Evolutionary conservation across 2,888 invertebrate species (phyloP).

Genomic region (Teleogryllus oceanicus): DNA sequence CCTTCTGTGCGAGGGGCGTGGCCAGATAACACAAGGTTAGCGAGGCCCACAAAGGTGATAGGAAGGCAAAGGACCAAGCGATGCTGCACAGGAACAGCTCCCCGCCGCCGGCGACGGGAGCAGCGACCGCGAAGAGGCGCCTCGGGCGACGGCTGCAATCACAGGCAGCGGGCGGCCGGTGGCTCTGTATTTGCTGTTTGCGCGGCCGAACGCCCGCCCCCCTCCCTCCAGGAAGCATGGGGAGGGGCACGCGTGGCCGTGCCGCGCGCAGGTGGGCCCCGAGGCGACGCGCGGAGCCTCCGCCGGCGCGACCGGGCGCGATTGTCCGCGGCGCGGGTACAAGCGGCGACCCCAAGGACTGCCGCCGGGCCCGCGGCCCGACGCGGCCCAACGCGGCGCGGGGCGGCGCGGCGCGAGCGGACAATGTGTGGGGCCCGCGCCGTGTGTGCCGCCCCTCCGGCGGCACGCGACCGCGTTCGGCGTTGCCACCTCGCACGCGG

Average conservation of each 20-base stretch:
- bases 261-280: not conserved
- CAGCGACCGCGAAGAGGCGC: too few relatives aligned
- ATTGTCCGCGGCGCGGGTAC: not conserved
- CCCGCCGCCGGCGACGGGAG: too few relatives aligned
- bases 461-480: conserved; percentile 6
- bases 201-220: not conserved
- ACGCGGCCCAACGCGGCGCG: not conserved
- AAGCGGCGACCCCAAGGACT: not conserved
- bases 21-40: too few relatives aligned
- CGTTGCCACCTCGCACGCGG: not conserved
- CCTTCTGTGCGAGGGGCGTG: too few relatives aligned
- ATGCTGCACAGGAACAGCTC: too few relatives aligned
- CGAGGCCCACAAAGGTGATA: too few relatives aligned
- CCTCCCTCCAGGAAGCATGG: too few relatives aligned
- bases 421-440: not conserved
- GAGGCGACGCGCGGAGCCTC: not conserved
- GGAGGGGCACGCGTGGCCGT: not conserved
- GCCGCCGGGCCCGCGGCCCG: not conserved
- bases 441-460: not conserved
- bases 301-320: not conserved
- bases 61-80: too few relatives aligned
- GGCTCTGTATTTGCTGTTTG: not conserved
- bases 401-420: not conserved
- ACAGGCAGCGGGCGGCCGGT: not conserved
- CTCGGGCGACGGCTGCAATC: not conserved